Evolutionary conservation across 2,113 vertebrate species (phyloP), one percentile per base, ranked within the genome.

Genomic region (human): DNA sequence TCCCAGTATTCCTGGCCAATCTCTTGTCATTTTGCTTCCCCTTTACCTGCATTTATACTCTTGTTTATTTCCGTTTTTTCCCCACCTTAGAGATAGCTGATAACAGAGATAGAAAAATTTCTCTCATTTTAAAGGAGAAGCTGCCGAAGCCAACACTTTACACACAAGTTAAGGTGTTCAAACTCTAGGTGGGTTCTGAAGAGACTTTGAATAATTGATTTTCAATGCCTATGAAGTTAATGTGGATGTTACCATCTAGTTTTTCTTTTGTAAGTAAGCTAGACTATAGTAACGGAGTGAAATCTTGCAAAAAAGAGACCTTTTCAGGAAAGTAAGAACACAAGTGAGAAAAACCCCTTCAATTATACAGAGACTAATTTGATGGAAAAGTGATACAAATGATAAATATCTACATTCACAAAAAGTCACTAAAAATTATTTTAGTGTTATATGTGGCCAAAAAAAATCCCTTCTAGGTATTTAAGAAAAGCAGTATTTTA

Each of bases 241-340:
- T 32, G 32, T 57, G 75, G 30, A 93, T 76, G 20, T 78, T 66
- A 81, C 4, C 12, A 25, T 48, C 32, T 7, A 61, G 23, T 45
- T 96, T 93, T 94, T 66, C 35, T 45, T 59, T 92, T 89, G 61
- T 81, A 83, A 87, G 83, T 96, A 45, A 88, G 2, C 16, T 87
- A 83, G 11, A 23, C 40, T 57, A n/a, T 38, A 79, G 52, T 50
- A 97, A 66, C 3, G 92, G 43, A 35, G 25, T 80, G 68, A 16
- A 86, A 25, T 91, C 52, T 89, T 85, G 5, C 9, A 55, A 75
- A 68, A 80, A 32, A 38, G 52, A 35, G 64, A 20, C 55, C 8
- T 95, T 92, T 96, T 20, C 8, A 66, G 13, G 7, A 92, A 93
- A 79, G 83, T 90, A 78, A 96, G 61, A 92, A 30, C 55, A 81